phyloP scores from a whole-genome alignment of 2,797 vertebrate genomes.

The Sebastes itinus region DNA sequence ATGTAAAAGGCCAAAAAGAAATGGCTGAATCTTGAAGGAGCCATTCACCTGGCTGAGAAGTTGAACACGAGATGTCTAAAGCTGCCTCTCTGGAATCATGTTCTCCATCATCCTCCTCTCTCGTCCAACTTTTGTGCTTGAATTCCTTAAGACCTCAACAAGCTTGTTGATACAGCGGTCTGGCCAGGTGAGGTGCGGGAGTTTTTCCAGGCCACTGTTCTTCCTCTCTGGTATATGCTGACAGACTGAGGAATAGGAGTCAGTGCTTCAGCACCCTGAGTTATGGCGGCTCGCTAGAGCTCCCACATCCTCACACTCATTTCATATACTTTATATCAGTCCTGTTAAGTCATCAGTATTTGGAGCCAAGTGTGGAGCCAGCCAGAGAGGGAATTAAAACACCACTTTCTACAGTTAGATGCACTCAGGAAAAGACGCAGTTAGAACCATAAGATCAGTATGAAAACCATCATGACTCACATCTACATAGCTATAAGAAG shows the following conservation, averaged over 20 bases:
- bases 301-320: neutral
- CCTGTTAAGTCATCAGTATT: conserved; percentile 39
- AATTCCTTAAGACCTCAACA: neutral
- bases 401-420: neutral
- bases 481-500: neutral
- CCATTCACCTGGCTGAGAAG: neutral
- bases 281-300: neutral
- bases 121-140: neutral
- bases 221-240: neutral
- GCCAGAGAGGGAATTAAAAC: conserved; percentile 27
- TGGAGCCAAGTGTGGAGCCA: conserved; percentile 18
- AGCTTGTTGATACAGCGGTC: neutral
- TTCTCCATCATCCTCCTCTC: neutral
- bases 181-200: neutral
- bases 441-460: neutral
- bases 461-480: neutral
- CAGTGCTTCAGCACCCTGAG: neutral
- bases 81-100: neutral
- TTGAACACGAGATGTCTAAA: neutral
- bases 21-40: neutral
- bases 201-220: neutral
- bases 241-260: neutral
- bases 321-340: conserved; percentile 29
- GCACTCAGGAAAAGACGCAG: neutral
- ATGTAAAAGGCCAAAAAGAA: neutral